phyloP scores from a whole-genome alignment of 2,888 invertebrate species.

The Matsumyia berberina region DNA sequence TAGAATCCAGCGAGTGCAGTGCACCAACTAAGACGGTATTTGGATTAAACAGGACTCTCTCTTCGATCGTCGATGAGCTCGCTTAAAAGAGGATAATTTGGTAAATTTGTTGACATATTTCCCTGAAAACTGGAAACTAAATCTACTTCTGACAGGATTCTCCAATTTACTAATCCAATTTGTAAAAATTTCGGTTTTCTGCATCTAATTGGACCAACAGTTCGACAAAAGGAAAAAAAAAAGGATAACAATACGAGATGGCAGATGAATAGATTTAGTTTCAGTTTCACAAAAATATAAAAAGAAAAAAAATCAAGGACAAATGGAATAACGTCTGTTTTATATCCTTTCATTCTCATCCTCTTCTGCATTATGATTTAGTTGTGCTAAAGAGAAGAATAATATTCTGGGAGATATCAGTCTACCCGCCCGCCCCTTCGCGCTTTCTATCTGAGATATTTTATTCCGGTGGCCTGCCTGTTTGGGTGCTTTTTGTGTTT shows the following conservation, averaged over 20 bases:
- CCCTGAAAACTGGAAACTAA: background rate
- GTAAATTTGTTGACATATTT: slow-evolving; percentile 35
- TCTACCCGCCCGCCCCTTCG: slow-evolving; percentile 12
- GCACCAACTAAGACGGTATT: slow-evolving; percentile 39
- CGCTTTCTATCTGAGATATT: slow-evolving; percentile 21
- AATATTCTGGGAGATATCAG: slow-evolving; percentile 24
- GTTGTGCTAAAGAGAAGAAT: slow-evolving; percentile 35
- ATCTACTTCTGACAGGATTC: slow-evolving; percentile 23
- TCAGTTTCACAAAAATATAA: slow-evolving; percentile 7
- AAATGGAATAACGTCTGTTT: slow-evolving; percentile 57
- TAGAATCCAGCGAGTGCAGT: slow-evolving; percentile 29
- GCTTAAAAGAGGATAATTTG: slow-evolving; percentile 25
- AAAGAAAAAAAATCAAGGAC: slow-evolving; percentile 29
- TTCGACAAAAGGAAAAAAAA: background rate
- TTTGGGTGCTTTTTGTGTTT: slow-evolving; percentile 46
- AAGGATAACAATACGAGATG: slow-evolving; percentile 25
- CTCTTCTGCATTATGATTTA: slow-evolving; percentile 56
- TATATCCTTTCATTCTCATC: slow-evolving; percentile 35
- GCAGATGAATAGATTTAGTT: slow-evolving; percentile 37
- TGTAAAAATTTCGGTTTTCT: slow-evolving; percentile 14
- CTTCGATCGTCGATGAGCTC: background rate
- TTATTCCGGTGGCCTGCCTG: slow-evolving; percentile 29
- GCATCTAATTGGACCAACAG: slow-evolving; percentile 38
- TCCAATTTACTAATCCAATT: slow-evolving; percentile 39
- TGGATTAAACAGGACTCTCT: slow-evolving; percentile 48